A percentile compares a stretch with the other conserved stretches of the same genome.
phyloP scores from a whole-genome alignment of 1,140 invertebrate genomes.

The Cecropterus lyciades region DNA sequence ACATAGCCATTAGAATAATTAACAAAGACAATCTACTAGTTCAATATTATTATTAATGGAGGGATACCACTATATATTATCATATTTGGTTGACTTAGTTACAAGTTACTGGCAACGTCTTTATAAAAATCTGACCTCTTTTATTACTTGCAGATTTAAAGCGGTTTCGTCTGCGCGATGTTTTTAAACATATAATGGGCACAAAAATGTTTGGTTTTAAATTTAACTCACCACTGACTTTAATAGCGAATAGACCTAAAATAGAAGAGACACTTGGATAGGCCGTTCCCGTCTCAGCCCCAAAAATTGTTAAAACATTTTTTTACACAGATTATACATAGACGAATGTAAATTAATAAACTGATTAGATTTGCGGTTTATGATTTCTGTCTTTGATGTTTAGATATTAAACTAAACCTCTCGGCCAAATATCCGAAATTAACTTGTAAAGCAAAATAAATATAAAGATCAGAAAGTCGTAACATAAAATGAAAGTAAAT shows the following conservation, averaged over 20 bases:
- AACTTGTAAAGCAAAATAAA: too few relatives aligned
- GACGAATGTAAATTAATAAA: not conserved
- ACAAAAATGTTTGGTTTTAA: constrained; percentile 17
- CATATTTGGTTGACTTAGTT: too few relatives aligned
- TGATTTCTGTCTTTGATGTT: too few relatives aligned
- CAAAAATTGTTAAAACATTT: not conserved
- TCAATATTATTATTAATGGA: too few relatives aligned
- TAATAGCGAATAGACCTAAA: constrained; percentile 32
- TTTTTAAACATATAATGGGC: constrained; percentile 20
- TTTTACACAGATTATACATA: constrained; percentile 1
- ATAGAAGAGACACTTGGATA: constrained; percentile 26
- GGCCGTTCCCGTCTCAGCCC: not conserved
- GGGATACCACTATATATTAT: too few relatives aligned
- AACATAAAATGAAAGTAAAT: too few relatives aligned
- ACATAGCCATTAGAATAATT: not conserved
- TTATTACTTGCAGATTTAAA: not conserved
- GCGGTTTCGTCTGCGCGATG: constrained; percentile 11
- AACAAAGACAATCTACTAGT: not conserved
- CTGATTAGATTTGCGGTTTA: too few relatives aligned
- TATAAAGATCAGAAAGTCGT: too few relatives aligned
- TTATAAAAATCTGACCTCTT: constrained; percentile 18
- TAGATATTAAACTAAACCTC: too few relatives aligned
- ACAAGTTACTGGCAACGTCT: not conserved
- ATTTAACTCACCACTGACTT: constrained; percentile 28
- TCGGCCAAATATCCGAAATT: too few relatives aligned